Evolutionary conservation across 1,140 invertebrate species (phyloP), one percentile per base, ranked within the genome.

Genomic region (Brachionus rotundiformis): DNA sequence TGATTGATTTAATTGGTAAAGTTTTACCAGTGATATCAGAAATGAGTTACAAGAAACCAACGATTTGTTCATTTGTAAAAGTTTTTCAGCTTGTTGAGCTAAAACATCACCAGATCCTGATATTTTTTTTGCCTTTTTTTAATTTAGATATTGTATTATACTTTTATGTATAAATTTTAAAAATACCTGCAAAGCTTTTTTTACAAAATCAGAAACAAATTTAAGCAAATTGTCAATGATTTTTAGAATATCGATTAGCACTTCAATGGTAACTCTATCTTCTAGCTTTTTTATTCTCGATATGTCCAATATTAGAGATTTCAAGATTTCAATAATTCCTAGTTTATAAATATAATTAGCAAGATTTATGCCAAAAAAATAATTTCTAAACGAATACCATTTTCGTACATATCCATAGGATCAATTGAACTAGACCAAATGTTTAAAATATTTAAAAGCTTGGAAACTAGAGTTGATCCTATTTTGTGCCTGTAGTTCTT

Each of bases 201-300:
- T 85, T 13, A 88, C 87, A 39, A 87, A 84, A 33, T 88, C 87
- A 5, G 86, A 87, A 11, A 88, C 86, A 84, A 86, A 86, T 77
- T 85, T 85, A 16, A 88, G 84, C 33, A 86, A 83, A 27, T 84
- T 82, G 82, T 87, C 84, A 11, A 87, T 82, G 7, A 85, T 84
- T 29, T 87, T 86, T 5, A 88, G 83, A 29, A 87, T 75, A 7
- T 81, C 79, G 16, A 81, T 41, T 19, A 81, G 29, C 63, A 68
- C 29, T 31, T 81, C 54, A 7, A 65, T 33, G 7, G 44, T 65
- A 11, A 49, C 54, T 68, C 63, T 61, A 19, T 81, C 54, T 31
- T 65, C 54, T 19, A 63, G 27, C 13, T 23, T 31, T 79, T 59
- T 79, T 2, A 59, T 59, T 54, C 10, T 79, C 23, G 76, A 79